Base-by-base conservation (phyloP, 2,113 vertebrate species). In the Ceyx margarethae region DNA sequence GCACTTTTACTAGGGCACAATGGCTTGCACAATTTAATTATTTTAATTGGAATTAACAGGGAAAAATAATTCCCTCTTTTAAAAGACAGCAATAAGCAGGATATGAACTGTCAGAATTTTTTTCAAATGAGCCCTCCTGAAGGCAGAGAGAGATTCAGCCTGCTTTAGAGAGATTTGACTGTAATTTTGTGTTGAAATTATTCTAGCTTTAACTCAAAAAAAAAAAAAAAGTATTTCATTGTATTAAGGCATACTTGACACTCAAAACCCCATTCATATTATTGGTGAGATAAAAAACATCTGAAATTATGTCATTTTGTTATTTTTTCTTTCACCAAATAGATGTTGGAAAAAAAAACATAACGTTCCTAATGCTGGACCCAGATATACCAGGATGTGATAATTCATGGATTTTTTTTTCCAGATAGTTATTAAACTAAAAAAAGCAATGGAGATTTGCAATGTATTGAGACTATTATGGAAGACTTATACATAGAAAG, bases 141-240 rank as follows among this genome's bases (percentile, higher is more conserved):
- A 92, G 54, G 71, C 46, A 89, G 89, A 79, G 50, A n/a, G n/a
- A n/a, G n/a, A n/a, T n/a, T 93, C 74, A 94, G 62, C n/a, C 35
- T 93, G 35, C 77, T 81, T 94, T 94, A 95, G 90, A 79, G 86
- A 87, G 84, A 95, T 94, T 90, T 90, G 60, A 33, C 77, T 94
- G 45, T 83, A 79, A 76, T 95, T 90, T 88, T 87, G 35, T 71
- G 57, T 78, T 62, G 19, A 95, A 95, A 95, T 91, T 89, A 81
- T 89, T 91, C 48, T 78, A 79, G 33, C 51, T 89, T 95, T 82
- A 93, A 90, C 42, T 92, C 46, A 81, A 37, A 29, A 91, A 48
- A 51, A 6, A 62, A 21, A 48, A 6, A 65, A 21, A 43, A 4
- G 26, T 48, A 2, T 73, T 95, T 73, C 62, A 66, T 84, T 90